These are phyloP conservation scores for Orthosia gracilis DNA, from an alignment of 2,888 invertebrate species.

Conservation along the genomic window DNA sequence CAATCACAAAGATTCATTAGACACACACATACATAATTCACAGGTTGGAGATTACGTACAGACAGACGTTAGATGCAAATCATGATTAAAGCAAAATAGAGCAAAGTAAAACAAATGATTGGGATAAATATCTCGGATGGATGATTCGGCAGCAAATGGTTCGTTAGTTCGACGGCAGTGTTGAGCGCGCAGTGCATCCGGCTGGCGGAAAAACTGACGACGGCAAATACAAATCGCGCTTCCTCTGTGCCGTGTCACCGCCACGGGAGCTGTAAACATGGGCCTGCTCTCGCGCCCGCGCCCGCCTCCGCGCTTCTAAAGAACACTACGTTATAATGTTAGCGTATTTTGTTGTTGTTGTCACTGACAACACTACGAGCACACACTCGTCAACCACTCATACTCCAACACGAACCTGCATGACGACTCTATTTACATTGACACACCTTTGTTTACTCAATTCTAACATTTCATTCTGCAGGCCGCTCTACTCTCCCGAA, in stretches of 20 bases:
- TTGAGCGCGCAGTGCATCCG: conserved; percentile 80
- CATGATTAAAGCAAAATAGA: conserved; percentile 69
- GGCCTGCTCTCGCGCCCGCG: neutral
- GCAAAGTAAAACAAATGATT: conserved; percentile 78
- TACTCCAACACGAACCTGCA: conserved; percentile 43
- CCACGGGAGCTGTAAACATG: conserved; percentile 8
- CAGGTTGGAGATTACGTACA: neutral
- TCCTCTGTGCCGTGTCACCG: conserved; percentile 64
- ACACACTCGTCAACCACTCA: conserved; percentile 45
- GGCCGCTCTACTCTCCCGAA: conserved; percentile 30
- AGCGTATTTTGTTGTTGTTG: conserved; percentile 43
- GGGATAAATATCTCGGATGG: conserved; percentile 83
- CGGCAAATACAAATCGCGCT: conserved; percentile 87
- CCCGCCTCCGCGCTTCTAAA: conserved; percentile 24
- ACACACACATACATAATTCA: neutral
- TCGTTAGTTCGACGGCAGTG: conserved; percentile 85
- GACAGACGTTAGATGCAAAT: conserved; percentile 27
- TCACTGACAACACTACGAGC: conserved; percentile 43
- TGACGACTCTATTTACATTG: conserved; percentile 38
- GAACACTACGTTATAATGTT: conserved; percentile 20
- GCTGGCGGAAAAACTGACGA: conserved; percentile 83
- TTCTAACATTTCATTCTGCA: conserved; percentile 31
- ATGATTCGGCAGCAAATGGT: conserved; percentile 81
- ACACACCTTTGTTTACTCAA: conserved; percentile 50
- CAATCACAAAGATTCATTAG: neutral